Conservation (phyloP, 2,797 vertebrate species). For the Melanotaenia trifasciata region DNA sequence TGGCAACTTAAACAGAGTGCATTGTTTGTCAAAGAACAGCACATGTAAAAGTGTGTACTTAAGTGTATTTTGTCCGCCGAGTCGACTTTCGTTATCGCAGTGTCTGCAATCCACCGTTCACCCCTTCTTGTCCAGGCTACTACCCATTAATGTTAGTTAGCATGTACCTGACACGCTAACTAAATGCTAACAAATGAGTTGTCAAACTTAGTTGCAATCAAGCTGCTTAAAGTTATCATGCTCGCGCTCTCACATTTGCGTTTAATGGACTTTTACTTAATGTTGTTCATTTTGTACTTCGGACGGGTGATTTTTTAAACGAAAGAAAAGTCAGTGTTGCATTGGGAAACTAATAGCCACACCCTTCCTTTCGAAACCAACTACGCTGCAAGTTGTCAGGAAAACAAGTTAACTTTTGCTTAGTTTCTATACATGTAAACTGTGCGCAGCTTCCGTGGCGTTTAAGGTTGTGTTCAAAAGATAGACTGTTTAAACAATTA, state of each 20-base stretch:
- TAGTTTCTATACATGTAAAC: not conserved
- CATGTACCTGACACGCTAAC: constrained; percentile 44
- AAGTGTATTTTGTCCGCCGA: too few relatives aligned
- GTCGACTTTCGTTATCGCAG: not conserved
- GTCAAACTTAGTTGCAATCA: constrained; percentile 13
- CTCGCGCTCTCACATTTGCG: not conserved
- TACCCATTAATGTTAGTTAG: constrained; percentile 29
- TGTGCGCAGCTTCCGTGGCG: rapidly evolving
- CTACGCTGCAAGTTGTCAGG: constrained; percentile 48
- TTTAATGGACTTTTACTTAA: not conserved
- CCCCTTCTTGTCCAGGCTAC: constrained; percentile 20
- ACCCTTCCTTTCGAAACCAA: constrained; percentile 77
- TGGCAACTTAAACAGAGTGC: constrained; percentile 6
- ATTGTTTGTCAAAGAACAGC: not conserved
- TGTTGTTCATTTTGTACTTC: not conserved
- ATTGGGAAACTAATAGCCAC: constrained; percentile 75
- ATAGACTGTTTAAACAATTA: not conserved
- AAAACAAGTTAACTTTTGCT: constrained; percentile 13
- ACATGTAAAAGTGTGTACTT: not conserved
- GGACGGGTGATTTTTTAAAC: not conserved
- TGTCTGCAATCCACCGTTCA: not conserved
- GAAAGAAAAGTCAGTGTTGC: constrained; percentile 14
- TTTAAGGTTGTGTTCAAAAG: not conserved
- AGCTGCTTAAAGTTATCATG: not conserved
- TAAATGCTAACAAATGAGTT: constrained; percentile 52